Percentiles rank a stretch among this genome's conserved stretches.
Conservation (phyloP, 1,140 invertebrate species). For the Drosophila lini region DNA sequence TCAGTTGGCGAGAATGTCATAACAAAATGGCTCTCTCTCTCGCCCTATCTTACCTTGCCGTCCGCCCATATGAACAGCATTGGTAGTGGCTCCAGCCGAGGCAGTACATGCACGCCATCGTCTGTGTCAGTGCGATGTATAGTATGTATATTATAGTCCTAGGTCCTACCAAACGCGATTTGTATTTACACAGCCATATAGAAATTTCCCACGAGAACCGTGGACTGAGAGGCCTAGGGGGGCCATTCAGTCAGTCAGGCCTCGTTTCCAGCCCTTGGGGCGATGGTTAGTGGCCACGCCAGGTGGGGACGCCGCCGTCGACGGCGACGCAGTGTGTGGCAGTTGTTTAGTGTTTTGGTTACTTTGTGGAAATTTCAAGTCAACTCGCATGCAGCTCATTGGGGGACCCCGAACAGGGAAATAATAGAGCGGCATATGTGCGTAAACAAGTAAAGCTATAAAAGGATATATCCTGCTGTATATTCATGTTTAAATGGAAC, state of each 20-base stretch:
- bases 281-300: slow-evolving; percentile 17
- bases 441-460: background rate
- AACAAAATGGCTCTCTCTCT: slow-evolving; percentile 41
- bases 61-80: slow-evolving; percentile 13
- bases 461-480: background rate
- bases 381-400: slow-evolving; percentile 63
- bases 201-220: slow-evolving; percentile 66
- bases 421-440: slow-evolving; percentile 13
- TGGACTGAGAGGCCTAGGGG: slow-evolving; percentile 15
- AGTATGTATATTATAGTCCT: slow-evolving; percentile 37
- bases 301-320: slow-evolving; percentile 15
- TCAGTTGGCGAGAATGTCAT: slow-evolving; percentile 56
- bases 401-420: slow-evolving; percentile 35
- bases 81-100: slow-evolving; percentile 2
- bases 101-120: slow-evolving; percentile 14
- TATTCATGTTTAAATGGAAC: background rate
- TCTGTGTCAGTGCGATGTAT: slow-evolving; percentile 24
- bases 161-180: slow-evolving; percentile 58
- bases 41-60: slow-evolving; percentile 3
- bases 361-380: slow-evolving; percentile 68
- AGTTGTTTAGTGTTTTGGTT: slow-evolving; percentile 58
- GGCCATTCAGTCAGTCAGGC: slow-evolving; percentile 48
- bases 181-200: slow-evolving; percentile 59
- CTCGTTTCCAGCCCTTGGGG: slow-evolving; percentile 61
- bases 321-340: slow-evolving; percentile 26